Conservation (phyloP, 2,797 vertebrate species). For the Mormyrops attenuatus region DNA sequence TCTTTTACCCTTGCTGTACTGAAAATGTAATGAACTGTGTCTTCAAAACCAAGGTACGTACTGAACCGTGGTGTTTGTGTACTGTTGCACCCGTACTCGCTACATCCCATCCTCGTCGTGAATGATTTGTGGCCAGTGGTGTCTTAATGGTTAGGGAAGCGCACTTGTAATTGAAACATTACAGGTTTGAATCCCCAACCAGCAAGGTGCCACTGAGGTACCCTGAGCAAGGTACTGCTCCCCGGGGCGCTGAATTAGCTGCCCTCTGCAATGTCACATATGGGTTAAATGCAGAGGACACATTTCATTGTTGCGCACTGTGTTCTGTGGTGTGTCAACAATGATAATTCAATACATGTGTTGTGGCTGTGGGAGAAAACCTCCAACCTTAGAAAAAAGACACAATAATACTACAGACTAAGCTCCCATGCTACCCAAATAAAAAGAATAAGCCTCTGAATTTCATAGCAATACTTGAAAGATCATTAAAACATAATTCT, state of each 20-base stretch:
- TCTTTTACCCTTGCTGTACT: neutral
- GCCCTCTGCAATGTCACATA: too few relatives aligned
- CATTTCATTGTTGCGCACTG: too few relatives aligned
- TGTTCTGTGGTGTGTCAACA: too few relatives aligned
- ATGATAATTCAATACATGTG: neutral
- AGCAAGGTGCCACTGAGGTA: too few relatives aligned
- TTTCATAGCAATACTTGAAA: neutral
- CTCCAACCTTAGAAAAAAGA: neutral
- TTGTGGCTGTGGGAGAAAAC: neutral
- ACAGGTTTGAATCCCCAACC: too few relatives aligned
- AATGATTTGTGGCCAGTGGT: too few relatives aligned
- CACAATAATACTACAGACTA: neutral
- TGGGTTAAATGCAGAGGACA: too few relatives aligned
- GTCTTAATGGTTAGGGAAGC: too few relatives aligned
- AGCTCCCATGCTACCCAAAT: neutral
- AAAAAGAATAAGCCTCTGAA: neutral
- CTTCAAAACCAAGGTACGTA: neutral
- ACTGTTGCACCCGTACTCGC: neutral
- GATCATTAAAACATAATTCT: neutral
- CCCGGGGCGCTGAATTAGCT: too few relatives aligned
- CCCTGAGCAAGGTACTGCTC: too few relatives aligned
- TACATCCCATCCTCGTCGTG: too few relatives aligned
- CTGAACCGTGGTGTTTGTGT: neutral
- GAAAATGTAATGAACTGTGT: neutral
- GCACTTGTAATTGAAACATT: too few relatives aligned